Evolutionary conservation across 2,797 vertebrate species (phyloP).

Genomic region (Poeciliopsis gracilis): DNA sequence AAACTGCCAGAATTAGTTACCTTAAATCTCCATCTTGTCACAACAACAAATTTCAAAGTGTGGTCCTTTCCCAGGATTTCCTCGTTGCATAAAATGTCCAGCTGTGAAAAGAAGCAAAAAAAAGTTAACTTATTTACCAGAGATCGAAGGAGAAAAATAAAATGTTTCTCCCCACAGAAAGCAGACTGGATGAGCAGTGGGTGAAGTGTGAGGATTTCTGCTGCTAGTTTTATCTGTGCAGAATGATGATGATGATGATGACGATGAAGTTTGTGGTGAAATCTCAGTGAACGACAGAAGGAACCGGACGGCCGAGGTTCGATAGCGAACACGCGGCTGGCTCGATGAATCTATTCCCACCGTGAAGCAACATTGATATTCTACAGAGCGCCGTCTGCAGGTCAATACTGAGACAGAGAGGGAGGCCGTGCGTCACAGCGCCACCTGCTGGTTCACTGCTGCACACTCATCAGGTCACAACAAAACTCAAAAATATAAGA

Average conservation of each 20-base stretch:
- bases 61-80: slow-evolving; percentile 99
- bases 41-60: slow-evolving; percentile 99
- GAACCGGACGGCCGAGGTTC: slow-evolving; percentile 15
- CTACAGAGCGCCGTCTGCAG: slow-evolving; percentile 45
- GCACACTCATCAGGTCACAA: background rate
- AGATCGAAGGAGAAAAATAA: background rate
- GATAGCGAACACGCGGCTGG: slow-evolving; percentile 16
- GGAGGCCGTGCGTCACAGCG: slow-evolving; percentile 41
- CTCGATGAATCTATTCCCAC: slow-evolving; percentile 21
- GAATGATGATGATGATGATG: background rate
- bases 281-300: background rate
- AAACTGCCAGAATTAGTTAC: slow-evolving; percentile 69
- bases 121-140: background rate
- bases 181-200: background rate
- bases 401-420: slow-evolving; percentile 31
- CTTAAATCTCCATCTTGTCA: slow-evolving; percentile 99
- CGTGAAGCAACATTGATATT: slow-evolving; percentile 56
- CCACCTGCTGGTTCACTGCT: slow-evolving; percentile 47
- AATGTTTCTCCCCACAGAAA: background rate
- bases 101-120: slow-evolving; percentile 74
- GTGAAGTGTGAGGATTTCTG: background rate
- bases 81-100: slow-evolving; percentile 99
- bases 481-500: background rate
- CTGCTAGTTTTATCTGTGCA: background rate
- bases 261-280: background rate